Percentiles rank a stretch among this genome's conserved stretches.
phyloP scores from a whole-genome alignment of 2,113 vertebrate genomes.

The Pedetes capensis region DNA sequence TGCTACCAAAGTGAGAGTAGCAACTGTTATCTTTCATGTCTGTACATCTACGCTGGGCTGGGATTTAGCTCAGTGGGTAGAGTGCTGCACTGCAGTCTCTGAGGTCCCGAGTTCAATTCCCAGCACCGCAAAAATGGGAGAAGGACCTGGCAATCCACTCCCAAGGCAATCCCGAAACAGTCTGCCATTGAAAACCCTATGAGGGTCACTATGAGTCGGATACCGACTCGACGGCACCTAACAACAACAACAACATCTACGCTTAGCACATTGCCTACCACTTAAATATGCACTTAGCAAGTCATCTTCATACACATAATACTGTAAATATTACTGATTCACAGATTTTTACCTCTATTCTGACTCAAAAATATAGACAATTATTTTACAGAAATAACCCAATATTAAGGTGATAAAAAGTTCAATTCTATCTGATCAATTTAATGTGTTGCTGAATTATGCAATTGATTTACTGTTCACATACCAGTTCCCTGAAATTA shows the following conservation, averaged over 20 bases:
- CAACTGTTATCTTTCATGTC: not conserved
- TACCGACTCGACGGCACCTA: no score
- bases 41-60: no score
- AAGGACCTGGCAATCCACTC: no score
- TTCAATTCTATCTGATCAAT: not conserved
- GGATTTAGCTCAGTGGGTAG: no score
- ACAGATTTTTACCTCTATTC: not conserved
- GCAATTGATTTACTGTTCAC: not conserved
- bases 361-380: not conserved
- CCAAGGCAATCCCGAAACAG: no score
- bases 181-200: no score
- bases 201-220: no score
- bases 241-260: no score
- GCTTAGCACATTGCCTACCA: not conserved
- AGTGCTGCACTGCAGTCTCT: no score
- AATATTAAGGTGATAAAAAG: not conserved
- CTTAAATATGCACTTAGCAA: not conserved
- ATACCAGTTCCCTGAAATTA: not conserved
- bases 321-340: not conserved
- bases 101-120: no score
- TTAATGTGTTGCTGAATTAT: constrained; percentile 17
- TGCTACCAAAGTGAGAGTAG: not conserved
- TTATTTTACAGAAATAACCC: constrained; percentile 1
- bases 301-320: not conserved
- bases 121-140: no score